These are phyloP conservation scores for Caenorhabditis briggsae DNA, from an alignment of 1,140 invertebrate species.

Conservation along the genomic window DNA sequence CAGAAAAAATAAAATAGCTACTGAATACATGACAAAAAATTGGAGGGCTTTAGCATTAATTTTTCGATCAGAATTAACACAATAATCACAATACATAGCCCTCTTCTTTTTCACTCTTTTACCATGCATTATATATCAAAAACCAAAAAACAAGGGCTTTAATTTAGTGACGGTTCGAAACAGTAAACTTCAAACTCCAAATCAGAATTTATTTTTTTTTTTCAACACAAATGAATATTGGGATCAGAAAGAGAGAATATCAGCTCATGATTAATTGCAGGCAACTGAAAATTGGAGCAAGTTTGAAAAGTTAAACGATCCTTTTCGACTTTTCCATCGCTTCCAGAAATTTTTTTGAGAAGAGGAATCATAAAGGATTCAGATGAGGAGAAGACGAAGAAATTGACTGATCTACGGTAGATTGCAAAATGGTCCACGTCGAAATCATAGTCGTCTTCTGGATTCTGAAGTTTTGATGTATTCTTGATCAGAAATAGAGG, in stretches of 20 bases:
- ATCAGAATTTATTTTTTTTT: no score
- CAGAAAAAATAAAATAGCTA: no score
- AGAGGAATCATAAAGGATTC: slow-evolving; percentile 29
- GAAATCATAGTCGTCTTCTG: slow-evolving; percentile 58
- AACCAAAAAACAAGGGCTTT: no score
- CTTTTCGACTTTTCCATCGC: slow-evolving; percentile 14
- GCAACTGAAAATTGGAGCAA: slow-evolving; percentile 23
- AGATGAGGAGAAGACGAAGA: slow-evolving; percentile 39
- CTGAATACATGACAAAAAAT: no score
- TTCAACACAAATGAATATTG: slow-evolving; percentile 1
- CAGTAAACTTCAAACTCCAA: no score
- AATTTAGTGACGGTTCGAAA: no score
- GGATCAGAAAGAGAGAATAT: background rate
- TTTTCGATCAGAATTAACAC: no score
- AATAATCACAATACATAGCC: no score
- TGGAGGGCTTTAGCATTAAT: no score
- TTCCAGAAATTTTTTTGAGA: slow-evolving; percentile 40
- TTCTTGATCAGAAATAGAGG: background rate
- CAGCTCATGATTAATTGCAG: slow-evolving; percentile 26
- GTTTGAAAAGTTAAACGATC: slow-evolving; percentile 26
- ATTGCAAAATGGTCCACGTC: slow-evolving; percentile 54
- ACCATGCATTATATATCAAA: no score
- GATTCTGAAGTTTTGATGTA: slow-evolving; percentile 44
- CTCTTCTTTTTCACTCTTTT: no score
- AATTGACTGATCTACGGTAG: slow-evolving; percentile 43